Conservation (phyloP, 2,888 invertebrate species). For the Yponomeuta malinellus region DNA sequence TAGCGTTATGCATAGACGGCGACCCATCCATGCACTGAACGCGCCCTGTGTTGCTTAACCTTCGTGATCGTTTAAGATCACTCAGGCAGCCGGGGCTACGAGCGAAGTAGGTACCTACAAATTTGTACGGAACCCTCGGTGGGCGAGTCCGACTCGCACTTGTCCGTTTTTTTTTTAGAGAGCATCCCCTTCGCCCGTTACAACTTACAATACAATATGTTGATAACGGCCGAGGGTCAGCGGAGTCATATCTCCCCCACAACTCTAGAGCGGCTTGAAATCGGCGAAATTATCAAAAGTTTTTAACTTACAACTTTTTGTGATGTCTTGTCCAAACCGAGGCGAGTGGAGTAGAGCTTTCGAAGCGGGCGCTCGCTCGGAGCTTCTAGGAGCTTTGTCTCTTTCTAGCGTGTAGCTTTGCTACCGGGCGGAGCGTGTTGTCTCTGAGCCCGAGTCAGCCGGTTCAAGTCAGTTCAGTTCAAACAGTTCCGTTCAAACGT, state of each 20-base stretch:
- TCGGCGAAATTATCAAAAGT: slow-evolving; percentile 70
- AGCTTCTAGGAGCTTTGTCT: slow-evolving; percentile 39
- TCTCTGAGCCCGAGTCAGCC: slow-evolving; percentile 38
- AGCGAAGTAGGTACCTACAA: too few species aligned
- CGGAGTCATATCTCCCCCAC: slow-evolving; percentile 58
- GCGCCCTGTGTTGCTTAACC: too few species aligned
- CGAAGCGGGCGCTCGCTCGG: slow-evolving; percentile 47
- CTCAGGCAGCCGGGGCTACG: too few species aligned
- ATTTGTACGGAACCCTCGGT: too few species aligned
- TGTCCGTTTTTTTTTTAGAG: slow-evolving; percentile 39
- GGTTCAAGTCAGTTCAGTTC: slow-evolving; percentile 26
- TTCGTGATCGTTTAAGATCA: too few species aligned
- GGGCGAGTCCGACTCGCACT: too few species aligned
- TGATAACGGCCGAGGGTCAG: slow-evolving; percentile 67
- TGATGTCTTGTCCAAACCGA: slow-evolving; percentile 32
- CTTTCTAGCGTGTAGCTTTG: slow-evolving; percentile 45
- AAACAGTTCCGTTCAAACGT: slow-evolving; percentile 27
- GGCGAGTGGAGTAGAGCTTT: slow-evolving; percentile 47
- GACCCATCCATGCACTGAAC: too few species aligned
- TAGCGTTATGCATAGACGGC: too few species aligned
- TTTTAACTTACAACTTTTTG: slow-evolving; percentile 72
- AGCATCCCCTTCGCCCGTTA: slow-evolving; percentile 59
- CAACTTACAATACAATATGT: slow-evolving; percentile 53
- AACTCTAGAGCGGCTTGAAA: slow-evolving; percentile 37
- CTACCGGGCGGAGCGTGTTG: slow-evolving; percentile 40